These are phyloP conservation scores for Microplitis manilae DNA, from an alignment of 2,888 invertebrate genomes.

Conservation along the genomic window DNA sequence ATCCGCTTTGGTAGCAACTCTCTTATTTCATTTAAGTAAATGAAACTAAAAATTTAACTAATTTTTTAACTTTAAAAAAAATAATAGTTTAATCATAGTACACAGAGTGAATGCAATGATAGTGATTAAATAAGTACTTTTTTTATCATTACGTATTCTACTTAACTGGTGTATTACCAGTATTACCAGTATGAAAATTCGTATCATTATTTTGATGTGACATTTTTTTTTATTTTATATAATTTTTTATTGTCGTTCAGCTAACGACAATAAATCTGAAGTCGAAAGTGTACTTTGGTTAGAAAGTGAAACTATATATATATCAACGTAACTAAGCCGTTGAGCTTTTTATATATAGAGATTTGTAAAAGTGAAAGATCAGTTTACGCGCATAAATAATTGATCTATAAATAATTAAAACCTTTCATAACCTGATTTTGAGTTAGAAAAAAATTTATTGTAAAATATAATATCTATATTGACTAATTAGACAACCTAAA, in stretches of 20 bases:
- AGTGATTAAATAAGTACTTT: neutral
- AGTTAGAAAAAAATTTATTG: slow-evolving; percentile 4
- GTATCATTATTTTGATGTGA: slow-evolving; percentile 9
- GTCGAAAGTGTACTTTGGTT: slow-evolving; percentile 62
- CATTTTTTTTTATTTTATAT: slow-evolving; percentile 18
- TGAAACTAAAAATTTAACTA: too few relatives aligned
- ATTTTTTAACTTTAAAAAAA: neutral
- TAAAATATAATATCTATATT: neutral
- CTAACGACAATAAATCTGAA: slow-evolving; percentile 52
- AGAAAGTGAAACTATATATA: slow-evolving; percentile 63
- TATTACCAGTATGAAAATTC: neutral
- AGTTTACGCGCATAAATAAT: neutral
- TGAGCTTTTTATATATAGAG: neutral
- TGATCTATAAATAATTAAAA: neutral
- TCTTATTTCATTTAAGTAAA: too few relatives aligned
- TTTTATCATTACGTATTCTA: neutral
- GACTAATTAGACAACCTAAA: neutral
- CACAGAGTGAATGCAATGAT: neutral
- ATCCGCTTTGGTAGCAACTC: too few relatives aligned
- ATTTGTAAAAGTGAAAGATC: slow-evolving; percentile 12
- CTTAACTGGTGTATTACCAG: neutral
- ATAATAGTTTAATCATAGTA: neutral
- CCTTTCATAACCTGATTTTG: neutral
- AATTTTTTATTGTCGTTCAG: slow-evolving; percentile 21
- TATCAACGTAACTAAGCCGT: slow-evolving; percentile 10